Conservation (phyloP, 2,113 vertebrate species). For the Corythornis cristatus region DNA sequence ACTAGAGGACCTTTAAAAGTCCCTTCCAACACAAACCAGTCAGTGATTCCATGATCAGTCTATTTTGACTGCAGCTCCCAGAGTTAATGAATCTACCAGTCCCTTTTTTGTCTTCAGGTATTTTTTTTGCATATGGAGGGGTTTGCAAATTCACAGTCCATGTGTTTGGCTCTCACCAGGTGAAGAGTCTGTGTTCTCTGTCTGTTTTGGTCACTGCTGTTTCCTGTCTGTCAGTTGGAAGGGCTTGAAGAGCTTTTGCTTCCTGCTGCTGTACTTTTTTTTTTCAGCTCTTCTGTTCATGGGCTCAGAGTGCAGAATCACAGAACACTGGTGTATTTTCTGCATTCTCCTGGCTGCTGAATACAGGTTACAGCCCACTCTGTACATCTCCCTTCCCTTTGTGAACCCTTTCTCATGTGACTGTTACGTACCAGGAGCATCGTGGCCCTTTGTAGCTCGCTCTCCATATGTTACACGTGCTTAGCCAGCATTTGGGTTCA, state of each 20-base stretch:
- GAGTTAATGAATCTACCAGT: neutral
- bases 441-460: neutral
- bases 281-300: neutral
- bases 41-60: neutral
- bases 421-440: neutral
- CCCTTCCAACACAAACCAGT: neutral
- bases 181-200: neutral
- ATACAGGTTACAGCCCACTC: neutral
- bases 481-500: slow-evolving; percentile 11
- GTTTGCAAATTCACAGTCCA: neutral
- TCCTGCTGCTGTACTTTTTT: neutral
- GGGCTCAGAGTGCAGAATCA: neutral
- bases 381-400: slow-evolving; percentile 6
- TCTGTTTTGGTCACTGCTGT: neutral
- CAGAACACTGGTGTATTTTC: slow-evolving; percentile 8
- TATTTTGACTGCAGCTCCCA: neutral
- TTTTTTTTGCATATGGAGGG: neutral
- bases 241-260: neutral
- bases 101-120: neutral
- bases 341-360: slow-evolving; percentile 22
- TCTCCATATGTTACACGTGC: neutral
- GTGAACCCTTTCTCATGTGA: neutral
- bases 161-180: accelerated
- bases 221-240: neutral
- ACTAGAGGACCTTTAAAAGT: too few relatives aligned